Evolutionary conservation across 2,888 invertebrate genomes (phyloP), one percentile per base, ranked within the genome.

Genomic region (Megamerina dolium): DNA sequence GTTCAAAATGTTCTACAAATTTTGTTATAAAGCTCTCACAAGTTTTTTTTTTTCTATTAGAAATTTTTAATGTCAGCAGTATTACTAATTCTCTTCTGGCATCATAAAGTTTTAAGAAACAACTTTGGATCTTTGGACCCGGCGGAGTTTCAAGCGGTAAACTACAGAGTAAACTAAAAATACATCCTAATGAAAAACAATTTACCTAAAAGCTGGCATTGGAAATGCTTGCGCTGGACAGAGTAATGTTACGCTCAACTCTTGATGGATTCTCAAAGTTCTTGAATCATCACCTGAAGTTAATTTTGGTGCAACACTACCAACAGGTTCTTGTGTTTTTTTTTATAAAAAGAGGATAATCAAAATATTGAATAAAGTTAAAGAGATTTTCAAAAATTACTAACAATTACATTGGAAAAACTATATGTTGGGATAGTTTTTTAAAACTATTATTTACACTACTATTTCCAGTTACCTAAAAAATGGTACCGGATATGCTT

Each of bases 401-500:
- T 12, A 21, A 38, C 41, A 43, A 41, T 6, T 74, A 76, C 76
- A 75, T 17, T 3, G 3, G 77, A 75, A 74, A 76, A 51, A 72
- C 63, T 53, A 76, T 53, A 54, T 59, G 55, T 59, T 59, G 61
- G 57, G 51, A 31, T 37, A 38, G 45, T 16, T 10, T 23, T n/a
- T n/a, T n/a, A n/a, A n/a, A n/a, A n/a, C n/a, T n/a, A n/a, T n/a
- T n/a, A n/a, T n/a, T n/a, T n/a, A 23, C 8, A 10, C 6, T 23
- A 23, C 23, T 6, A n/a, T 23, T 26, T 23, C 12, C 14, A 38
- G 34, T 54, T 65, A 86, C 83, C 83, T 82, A 78, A 80, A 81
- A 57, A 77, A 68, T 58, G 85, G 85, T 60, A 83, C 79, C 42
- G 85, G 85, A 73, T 79, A 85, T 14, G 82, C 83, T 72, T 85